Base-by-base conservation (phyloP, 2,888 invertebrate genomes). In the Molorchus minor region DNA sequence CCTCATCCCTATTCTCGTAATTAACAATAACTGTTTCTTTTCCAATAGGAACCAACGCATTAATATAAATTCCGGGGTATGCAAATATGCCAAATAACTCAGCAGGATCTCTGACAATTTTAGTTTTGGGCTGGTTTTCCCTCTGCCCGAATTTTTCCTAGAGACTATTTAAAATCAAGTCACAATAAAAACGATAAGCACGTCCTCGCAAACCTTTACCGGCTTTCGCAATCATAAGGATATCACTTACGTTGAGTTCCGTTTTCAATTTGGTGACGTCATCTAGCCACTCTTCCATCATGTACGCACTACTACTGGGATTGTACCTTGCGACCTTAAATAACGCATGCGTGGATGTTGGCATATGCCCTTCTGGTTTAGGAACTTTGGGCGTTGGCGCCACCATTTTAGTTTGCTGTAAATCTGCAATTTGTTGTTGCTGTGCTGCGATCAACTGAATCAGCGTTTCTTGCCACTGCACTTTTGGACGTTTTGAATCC, bases 281-380 rank as follows among this genome's bases (percentile, higher is more conserved):
- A 16, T 65, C 45, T 20, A 67, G 40, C 67, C 67, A 67, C 36
- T 67, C 59, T 53, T 63, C 58, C 10, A 59, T 65, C 29, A 25
- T 13, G 29, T 57, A 62, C 1, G 53, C 53, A 13, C 47, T 62
- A 7, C 46, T 54, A 33, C 58, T 61, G 5, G 64, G 62, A 29
- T 60, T 21, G 29, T 7, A 58, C 8, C 25, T 59, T 2, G 58
- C 46, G 16, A 58, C 15, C 15, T 25, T 25, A 8, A 25, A 25
- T 8, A 25, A 25, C 25, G 25, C 25, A 25, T 25, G 25, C 8
- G 25, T 8, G 8, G 25, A 25, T 25, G 25, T 25, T 8, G 25
- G 8, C 25, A 8, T 25, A 4, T 25, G 25, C 17, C 56, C 21
- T 4, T 8, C 8, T 25, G 25, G 5, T 25, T 25, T 8, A 5